Base-by-base conservation (phyloP, 2,113 vertebrate genomes). In the Nothoprocta pentlandii region DNA sequence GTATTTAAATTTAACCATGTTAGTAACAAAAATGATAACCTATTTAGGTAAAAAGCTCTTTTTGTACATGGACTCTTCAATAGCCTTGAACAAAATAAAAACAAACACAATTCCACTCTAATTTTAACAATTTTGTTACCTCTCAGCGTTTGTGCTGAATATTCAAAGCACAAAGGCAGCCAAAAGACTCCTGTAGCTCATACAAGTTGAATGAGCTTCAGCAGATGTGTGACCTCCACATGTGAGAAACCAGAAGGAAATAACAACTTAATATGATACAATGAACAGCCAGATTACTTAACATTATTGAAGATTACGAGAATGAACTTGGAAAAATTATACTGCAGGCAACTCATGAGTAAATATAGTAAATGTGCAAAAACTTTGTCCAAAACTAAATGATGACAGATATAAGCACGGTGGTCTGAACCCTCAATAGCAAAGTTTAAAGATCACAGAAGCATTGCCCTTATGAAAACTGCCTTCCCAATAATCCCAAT, bases 11-110 rank as follows among this genome's bases (percentile, higher is more conserved):
- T 87, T 87, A 77, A 90, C n/a, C 67, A 85, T 15, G 59, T 9
- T 47, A 89, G 74, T 80, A 95, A 89, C 86, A 76, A 86, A 95
- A 95, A 68, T 49, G 19, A 92, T 77, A 96, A 94, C 74, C 70
- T 74, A 71, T 32, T 89, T 78, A 46, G 58, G 36, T 56, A 16
- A 70, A 77, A 70, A 73, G 34, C 64, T 74, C 82, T 64, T 53
- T 84, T 59, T 80, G 19, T 41, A 32, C 46, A 32, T 14, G 80
- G 79, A 79, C 51, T 76, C n/a, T 90, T 95, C 69, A 30, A 88
- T 49, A 95, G 86, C 13, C 73, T 94, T 97, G 85, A 85, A 51
- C 69, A 95, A 96, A 97, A 93, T 67, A 97, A 85, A 9, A 90
- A 67, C 17, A 93, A 92, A 76, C 62, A 91, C 69, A 39, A 34